Conservation (phyloP, 2,113 vertebrate genomes). For the Lophura nycthemera region DNA sequence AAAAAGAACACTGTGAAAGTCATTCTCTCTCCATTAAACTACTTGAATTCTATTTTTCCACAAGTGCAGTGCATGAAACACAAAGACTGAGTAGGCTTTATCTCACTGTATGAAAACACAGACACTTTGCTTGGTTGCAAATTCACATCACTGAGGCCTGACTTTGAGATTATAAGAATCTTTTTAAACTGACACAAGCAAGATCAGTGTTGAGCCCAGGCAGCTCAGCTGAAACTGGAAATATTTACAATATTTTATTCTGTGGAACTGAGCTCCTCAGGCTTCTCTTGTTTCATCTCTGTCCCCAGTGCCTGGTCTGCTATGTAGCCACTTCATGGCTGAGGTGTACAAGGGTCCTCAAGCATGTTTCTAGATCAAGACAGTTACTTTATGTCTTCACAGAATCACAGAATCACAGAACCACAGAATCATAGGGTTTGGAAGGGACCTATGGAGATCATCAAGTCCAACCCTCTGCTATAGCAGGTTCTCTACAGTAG, state of each 20-base stretch:
- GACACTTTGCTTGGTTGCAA: not conserved
- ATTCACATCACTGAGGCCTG: not conserved
- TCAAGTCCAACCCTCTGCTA: no score
- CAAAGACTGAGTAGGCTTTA: not conserved
- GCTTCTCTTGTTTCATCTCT: not conserved
- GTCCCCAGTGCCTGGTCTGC: not conserved
- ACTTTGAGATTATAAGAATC: not conserved
- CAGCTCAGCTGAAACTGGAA: not conserved
- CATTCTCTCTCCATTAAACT: not conserved
- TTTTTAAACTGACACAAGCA: not conserved
- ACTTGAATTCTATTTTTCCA: not conserved
- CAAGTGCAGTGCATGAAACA: not conserved
- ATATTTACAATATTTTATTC: not conserved
- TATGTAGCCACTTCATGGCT: not conserved
- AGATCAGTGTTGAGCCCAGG: fast-evolving
- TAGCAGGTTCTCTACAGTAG: no score
- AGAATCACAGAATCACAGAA: no score
- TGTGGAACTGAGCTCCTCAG: not conserved
- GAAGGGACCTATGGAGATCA: no score
- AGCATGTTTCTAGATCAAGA: not conserved
- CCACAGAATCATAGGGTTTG: no score
- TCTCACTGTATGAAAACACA: not conserved
- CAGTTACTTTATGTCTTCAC: not conserved
- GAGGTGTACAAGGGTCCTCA: not conserved
- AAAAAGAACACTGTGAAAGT: not conserved